Evolutionary conservation across 2,797 vertebrate species (phyloP).

Genomic region (Dryobates pubescens): DNA sequence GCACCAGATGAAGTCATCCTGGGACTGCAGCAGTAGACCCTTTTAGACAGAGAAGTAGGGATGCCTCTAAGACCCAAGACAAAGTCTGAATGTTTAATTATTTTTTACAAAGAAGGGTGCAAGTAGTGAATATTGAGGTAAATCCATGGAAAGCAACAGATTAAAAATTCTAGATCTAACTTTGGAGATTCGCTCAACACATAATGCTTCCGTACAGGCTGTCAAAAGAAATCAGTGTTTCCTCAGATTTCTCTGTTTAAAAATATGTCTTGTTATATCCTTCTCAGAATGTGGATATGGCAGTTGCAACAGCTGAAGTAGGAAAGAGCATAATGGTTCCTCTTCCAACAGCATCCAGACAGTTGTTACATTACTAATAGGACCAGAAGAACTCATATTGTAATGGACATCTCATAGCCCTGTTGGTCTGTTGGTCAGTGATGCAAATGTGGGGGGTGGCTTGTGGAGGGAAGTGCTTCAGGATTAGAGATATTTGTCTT

Average conservation of each 20-base stretch:
- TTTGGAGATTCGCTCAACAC: background rate
- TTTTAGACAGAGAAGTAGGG: background rate
- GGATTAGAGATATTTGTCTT: background rate
- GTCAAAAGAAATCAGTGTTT: background rate
- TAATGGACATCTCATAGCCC: fast-evolving
- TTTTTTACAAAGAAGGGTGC: background rate
- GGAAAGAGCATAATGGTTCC: background rate
- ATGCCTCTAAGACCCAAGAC: background rate
- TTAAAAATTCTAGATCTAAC: background rate
- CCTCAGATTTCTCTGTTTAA: background rate
- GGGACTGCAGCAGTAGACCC: background rate
- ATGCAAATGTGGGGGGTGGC: too few relatives aligned
- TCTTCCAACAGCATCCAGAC: background rate
- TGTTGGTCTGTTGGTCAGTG: background rate
- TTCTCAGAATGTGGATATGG: background rate
- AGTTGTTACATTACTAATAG: fast-evolving
- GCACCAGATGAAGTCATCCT: background rate
- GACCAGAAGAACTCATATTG: background rate
- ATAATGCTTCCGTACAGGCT: background rate
- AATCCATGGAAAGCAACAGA: background rate
- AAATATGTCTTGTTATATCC: background rate
- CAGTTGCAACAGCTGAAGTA: background rate
- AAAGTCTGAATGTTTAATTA: background rate
- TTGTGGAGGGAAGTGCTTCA: background rate
- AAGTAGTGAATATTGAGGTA: background rate